Conservation (phyloP, 2,888 invertebrate species). For the Rhimphoctona megacephalus region DNA sequence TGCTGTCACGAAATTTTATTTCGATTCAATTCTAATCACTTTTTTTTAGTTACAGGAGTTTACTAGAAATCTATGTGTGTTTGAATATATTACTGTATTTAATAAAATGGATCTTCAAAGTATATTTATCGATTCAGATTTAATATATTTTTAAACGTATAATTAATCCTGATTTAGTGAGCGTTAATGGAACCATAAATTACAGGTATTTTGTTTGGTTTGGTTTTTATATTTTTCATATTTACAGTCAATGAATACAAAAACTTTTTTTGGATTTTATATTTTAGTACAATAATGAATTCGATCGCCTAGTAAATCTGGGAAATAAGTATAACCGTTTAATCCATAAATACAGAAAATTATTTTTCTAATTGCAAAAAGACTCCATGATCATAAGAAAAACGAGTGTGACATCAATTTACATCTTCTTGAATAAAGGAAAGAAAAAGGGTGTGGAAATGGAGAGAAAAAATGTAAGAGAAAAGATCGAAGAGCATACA, state of each 20-base stretch:
- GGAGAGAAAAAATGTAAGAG: conserved; percentile 32
- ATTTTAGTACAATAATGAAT: not conserved
- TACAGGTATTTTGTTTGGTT: too few species aligned
- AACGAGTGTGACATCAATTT: conserved; percentile 36
- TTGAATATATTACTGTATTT: too few species aligned
- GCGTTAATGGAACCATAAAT: not conserved
- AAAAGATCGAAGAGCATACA: conserved; percentile 48
- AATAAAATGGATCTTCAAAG: too few species aligned
- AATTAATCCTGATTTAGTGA: too few species aligned
- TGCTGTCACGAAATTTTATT: not conserved
- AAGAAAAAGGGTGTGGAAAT: conserved; percentile 17
- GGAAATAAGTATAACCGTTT: too few species aligned
- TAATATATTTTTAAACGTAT: too few species aligned
- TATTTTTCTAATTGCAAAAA: not conserved
- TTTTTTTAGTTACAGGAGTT: not conserved
- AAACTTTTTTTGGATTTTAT: not conserved
- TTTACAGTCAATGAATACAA: too few species aligned
- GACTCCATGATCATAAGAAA: not conserved
- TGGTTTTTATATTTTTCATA: too few species aligned
- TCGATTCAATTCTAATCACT: not conserved
- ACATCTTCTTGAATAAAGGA: conserved; percentile 19
- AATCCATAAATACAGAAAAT: not conserved
- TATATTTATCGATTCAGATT: too few species aligned
- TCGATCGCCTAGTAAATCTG: not conserved
- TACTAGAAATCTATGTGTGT: too few species aligned